Conservation (phyloP, 2,113 vertebrate species). For the Apodemus speciosus region DNA sequence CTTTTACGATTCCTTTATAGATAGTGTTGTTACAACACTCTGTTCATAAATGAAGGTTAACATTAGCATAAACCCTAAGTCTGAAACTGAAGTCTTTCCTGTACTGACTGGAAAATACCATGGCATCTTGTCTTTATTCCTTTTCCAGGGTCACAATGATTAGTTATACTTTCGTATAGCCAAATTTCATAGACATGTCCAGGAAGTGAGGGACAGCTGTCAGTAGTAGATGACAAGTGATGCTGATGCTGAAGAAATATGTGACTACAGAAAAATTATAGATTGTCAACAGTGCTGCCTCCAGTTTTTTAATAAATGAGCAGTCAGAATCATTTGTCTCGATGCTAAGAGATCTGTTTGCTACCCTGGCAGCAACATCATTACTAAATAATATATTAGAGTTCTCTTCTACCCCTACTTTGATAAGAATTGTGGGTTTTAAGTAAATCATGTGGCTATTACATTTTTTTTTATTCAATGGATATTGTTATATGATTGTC, state of each 20-base stretch:
- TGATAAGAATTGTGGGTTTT: background rate
- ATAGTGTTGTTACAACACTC: background rate
- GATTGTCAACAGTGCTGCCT: slow-evolving; percentile 3
- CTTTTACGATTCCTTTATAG: background rate
- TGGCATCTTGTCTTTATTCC: background rate
- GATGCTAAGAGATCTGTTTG: background rate
- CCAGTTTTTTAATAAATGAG: background rate
- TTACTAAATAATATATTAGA: background rate
- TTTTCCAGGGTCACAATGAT: background rate
- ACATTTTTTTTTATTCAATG: background rate
- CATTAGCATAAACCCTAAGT: background rate
- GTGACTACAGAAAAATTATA: background rate
- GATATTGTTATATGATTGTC: no score
- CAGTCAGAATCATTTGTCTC: background rate
- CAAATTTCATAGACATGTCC: background rate
- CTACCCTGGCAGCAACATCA: background rate
- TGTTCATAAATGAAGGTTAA: background rate
- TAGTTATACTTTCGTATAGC: background rate
- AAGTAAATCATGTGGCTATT: background rate
- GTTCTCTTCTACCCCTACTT: background rate
- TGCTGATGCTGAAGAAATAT: background rate
- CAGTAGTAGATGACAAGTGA: background rate
- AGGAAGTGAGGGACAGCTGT: background rate
- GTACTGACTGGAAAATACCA: background rate
- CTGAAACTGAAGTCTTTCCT: background rate